Conservation (phyloP, 2,888 invertebrate genomes). For the Drosophila peninsularis region DNA sequence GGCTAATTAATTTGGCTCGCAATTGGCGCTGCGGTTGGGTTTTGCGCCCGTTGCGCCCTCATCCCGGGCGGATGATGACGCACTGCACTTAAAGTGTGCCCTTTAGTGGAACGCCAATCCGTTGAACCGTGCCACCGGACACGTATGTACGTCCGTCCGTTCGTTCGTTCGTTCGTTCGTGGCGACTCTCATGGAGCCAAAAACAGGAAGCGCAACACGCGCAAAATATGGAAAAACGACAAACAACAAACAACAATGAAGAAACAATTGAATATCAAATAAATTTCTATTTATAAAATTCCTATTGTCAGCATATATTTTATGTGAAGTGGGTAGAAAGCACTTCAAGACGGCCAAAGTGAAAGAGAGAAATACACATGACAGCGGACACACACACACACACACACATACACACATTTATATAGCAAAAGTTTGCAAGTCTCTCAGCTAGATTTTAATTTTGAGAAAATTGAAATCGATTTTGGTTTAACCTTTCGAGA, state of each 20-base stretch:
- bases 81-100: conserved; percentile 40
- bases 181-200: conserved; percentile 30
- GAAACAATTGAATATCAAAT: conserved; percentile 51
- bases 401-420: neutral
- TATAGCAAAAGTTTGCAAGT: neutral
- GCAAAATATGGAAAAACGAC: conserved; percentile 45
- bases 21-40: conserved; percentile 25
- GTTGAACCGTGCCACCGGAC: conserved; percentile 37
- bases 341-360: conserved; percentile 7
- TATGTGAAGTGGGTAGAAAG: conserved; percentile 23
- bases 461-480: conserved; percentile 2
- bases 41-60: conserved; percentile 11
- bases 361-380: neutral
- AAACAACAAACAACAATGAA: conserved; percentile 14
- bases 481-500: neutral
- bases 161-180: conserved; percentile 28
- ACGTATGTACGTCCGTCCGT: conserved; percentile 27
- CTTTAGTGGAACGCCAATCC: conserved; percentile 39
- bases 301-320: conserved; percentile 26
- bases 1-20: conserved; percentile 46
- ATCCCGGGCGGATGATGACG: conserved; percentile 35
- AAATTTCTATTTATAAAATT: conserved; percentile 53
- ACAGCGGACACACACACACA: neutral
- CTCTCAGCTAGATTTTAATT: neutral
- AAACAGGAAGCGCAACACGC: conserved; percentile 55